Percentiles rank a stretch among this genome's conserved stretches.
Evolutionary conservation across 2,797 vertebrate genomes (phyloP).

Genomic region (Pipistrellus nathusii): DNA sequence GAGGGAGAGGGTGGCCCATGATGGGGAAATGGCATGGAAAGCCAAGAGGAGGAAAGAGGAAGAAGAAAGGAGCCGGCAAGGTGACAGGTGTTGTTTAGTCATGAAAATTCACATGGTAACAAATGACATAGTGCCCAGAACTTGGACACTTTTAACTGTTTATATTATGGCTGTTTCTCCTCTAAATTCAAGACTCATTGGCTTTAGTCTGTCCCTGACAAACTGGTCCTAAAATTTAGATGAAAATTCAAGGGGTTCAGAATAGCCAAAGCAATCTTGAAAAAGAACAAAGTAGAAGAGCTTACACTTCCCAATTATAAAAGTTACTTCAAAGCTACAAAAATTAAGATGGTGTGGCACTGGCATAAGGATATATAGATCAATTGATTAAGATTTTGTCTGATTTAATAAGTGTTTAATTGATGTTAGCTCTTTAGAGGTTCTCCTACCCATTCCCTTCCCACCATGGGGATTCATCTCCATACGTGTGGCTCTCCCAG

Average conservation of each 20-base stretch:
- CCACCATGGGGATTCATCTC: neutral
- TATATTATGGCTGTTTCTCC: neutral
- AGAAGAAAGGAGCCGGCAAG: neutral
- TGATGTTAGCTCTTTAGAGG: neutral
- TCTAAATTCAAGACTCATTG: constrained; percentile 13
- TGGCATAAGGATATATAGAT: neutral
- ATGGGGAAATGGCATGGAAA: neutral
- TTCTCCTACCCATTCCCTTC: neutral
- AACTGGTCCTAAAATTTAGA: neutral
- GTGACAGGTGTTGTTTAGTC: neutral
- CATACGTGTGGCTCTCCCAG: neutral
- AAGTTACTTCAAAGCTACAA: constrained; percentile 11
- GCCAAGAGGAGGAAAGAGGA: neutral
- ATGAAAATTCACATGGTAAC: neutral
- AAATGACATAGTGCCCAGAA: neutral
- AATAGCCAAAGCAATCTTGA: constrained; percentile 6
- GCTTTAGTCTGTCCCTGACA: neutral
- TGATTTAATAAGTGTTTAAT: neutral
- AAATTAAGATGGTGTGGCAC: neutral
- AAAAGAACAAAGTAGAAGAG: neutral
- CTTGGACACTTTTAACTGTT: neutral
- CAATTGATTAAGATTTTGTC: neutral
- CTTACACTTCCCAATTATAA: neutral
- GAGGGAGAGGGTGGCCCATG: neutral
- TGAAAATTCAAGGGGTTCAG: neutral